Base-by-base conservation (phyloP, 2,797 vertebrate genomes). In the Poecilia picta region DNA sequence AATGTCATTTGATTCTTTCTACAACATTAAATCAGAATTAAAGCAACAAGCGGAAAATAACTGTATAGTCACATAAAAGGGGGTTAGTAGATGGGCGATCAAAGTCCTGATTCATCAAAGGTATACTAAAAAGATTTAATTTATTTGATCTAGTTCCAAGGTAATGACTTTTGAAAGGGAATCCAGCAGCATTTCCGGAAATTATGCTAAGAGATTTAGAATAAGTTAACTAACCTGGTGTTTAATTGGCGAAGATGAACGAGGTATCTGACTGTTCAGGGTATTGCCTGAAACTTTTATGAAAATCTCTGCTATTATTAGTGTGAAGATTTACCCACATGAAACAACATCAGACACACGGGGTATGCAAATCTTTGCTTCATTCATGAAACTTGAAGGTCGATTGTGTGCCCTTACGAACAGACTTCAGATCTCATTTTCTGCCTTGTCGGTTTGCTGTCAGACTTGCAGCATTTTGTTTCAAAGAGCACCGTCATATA, bases 361-460 rank as follows among this genome's bases (percentile, higher is more conserved):
- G 71, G 77, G 64, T 76, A 77, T 77, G 71, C 47, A 64, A 81
- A 79, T 70, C 73, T 77, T 47, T 51, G 74, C 78, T 71, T 83
- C 43, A 74, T 82, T 79, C 72, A 78, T 47, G n/a, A 81, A 72
- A 84, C 77, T 87, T 91, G 80, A 91, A 81, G 79, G 81, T 81
- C 76, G 68, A 79, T 81, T 33, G 68, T 76, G 76, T 59, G 72
- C 71, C 73, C 73, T 2, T 62, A 76, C 79, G n/a, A 81, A 84
- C 78, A 87, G 77, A 80, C 70, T 79, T 87, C 79, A 39, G 62
- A 4, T 39, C 62, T 23, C 47, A 78, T 88, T 85, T 85, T 76
- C 75, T 73, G 73, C 87, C 77, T 51, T 83, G 79, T 85, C 84
- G 86, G 16, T 83, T 89, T 78, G 74, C 53, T 72, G 68, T 82